A percentile compares a stretch with the other conserved stretches of the same genome.
Evolutionary conservation across 2,113 vertebrate species (phyloP).

Genomic region (Pimephales promelas): DNA sequence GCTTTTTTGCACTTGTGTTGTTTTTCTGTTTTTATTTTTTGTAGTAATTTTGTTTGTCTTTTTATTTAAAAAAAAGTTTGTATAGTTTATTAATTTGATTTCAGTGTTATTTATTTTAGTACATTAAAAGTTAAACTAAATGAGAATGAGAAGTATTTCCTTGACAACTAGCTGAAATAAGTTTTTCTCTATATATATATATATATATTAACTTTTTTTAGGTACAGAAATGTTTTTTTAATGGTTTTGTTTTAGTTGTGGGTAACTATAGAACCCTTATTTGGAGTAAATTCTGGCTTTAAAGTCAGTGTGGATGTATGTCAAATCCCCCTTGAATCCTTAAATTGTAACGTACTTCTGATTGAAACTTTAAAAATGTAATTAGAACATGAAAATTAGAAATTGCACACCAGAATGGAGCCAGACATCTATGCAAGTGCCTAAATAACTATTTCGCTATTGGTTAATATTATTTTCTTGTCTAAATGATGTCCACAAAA

Average conservation of each 20-base stretch:
- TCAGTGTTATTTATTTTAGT: background rate
- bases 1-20: background rate
- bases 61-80: background rate
- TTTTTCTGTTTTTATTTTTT: background rate
- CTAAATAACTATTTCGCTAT: no score
- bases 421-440: background rate
- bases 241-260: background rate
- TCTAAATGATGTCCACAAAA: background rate
- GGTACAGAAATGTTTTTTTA: background rate
- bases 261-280: background rate
- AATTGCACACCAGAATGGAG: background rate
- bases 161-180: no score
- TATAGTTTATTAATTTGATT: background rate
- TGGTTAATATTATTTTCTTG: background rate
- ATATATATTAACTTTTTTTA: no score
- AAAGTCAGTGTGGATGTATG: background rate
- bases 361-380: background rate
- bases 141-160: no score
- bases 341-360: background rate
- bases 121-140: background rate
- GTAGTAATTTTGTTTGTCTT: background rate
- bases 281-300: background rate
- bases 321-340: background rate
- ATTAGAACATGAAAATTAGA: background rate
- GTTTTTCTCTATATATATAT: no score